phyloP scores from a whole-genome alignment of 1,140 invertebrate species.

The Sarcophaga bullata region DNA sequence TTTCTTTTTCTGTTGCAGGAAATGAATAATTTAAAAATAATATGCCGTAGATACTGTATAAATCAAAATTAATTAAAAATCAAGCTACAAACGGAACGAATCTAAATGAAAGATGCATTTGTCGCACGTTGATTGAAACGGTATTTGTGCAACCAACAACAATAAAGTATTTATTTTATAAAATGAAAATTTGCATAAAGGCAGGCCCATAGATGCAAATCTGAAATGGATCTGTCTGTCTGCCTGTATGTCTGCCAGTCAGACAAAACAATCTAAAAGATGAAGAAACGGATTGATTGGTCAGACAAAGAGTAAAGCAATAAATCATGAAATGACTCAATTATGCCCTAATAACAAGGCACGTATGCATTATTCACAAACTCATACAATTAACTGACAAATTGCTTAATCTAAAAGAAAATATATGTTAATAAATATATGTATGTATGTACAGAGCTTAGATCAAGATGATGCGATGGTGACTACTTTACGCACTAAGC shows the following conservation, averaged over 20 bases:
- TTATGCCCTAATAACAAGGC: not conserved
- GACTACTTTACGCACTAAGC: too few relatives aligned
- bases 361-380: too few relatives aligned
- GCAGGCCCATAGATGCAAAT: too few relatives aligned
- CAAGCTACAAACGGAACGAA: not conserved
- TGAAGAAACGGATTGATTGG: too few relatives aligned
- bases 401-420: not conserved
- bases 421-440: too few relatives aligned
- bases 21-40: conserved; percentile 9
- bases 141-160: not conserved
- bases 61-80: conserved; percentile 25
- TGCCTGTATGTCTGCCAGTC: too few relatives aligned
- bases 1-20: not conserved
- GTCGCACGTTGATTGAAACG: not conserved
- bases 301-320: not conserved
- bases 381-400: conserved; percentile 1
- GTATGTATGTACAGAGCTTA: too few relatives aligned
- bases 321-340: conserved; percentile 8
- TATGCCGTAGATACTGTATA: not conserved
- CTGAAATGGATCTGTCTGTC: too few relatives aligned
- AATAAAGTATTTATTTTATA: too few relatives aligned
- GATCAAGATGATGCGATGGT: too few relatives aligned
- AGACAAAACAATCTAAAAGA: too few relatives aligned
- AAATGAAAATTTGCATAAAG: too few relatives aligned
- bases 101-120: not conserved